Evolutionary conservation across 2,888 invertebrate genomes (phyloP), one percentile per base, ranked within the genome.

Genomic region (Patella ulyssiponensis): DNA sequence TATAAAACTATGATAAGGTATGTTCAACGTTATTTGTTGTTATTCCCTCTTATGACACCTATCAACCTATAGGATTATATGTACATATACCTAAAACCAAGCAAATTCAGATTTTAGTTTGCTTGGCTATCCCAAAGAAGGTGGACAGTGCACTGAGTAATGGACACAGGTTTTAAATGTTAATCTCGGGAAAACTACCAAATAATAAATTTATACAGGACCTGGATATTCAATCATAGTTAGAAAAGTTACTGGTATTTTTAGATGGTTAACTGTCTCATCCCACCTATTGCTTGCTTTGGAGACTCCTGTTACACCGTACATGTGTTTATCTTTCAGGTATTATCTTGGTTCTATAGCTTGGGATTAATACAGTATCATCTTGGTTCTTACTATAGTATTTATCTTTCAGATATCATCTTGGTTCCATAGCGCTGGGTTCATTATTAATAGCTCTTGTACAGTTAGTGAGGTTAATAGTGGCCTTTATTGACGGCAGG

Each of bases 291-390:
- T 44, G 44, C 1, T 44, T 44, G 44, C 44, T 44, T 44, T 44
- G 44, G 7, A 5, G 33, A 33, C 33, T 33, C 4, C 5, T 33
- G 33, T 33, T 33, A 33, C 33, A 33, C 33, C 33, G 33, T 33
- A 4, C 33, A 5, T 33, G 4, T 44, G 1, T 44, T 44, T 44
- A 14, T 72, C 15, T 80, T 84, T 52, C 80, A 87, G 86, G 78
- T 91, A 91, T 81, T 92, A 92, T 80, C 78, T 92, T 69, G 92
- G 92, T 5, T 91, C 92, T 12, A 88, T 92, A 14, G 92, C 92
- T n/a, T n/a, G n/a, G n/a, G n/a, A n/a, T n/a, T n/a, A n/a, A n/a
- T n/a, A n/a, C n/a, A n/a, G n/a, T n/a, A n/a, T n/a, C n/a, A n/a
- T n/a, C n/a, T n/a, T n/a, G n/a, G n/a, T n/a, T n/a, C n/a, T n/a